Evolutionary conservation across 2,888 invertebrate species (phyloP), one percentile per base, ranked within the genome.

Genomic region (Phragmatobia fuliginosa): DNA sequence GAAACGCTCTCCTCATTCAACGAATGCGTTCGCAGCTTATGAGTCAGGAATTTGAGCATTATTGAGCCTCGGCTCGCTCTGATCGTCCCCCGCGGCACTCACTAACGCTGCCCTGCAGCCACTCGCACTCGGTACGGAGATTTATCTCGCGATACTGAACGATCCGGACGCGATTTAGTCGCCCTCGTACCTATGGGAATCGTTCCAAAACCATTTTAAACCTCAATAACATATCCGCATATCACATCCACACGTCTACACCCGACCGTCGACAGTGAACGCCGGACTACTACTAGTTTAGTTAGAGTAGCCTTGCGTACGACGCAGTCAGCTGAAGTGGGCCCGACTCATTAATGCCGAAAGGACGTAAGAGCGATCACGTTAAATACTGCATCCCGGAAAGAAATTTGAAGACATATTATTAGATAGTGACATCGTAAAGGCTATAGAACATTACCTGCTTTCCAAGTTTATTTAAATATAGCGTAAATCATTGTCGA

Each of bases 1-100:
- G 96, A 96, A 92, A 96, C 96, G 95, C 96, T 96, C 93, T 97
- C 97, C 96, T 98, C 97, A 96, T 97, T 97, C 95, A 98, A 96
- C 92, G 97, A 97, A 95, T 98, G 97, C 92, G 97, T 97, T 95
- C 97, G 97, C 93, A 98, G 96, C 96, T 98, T 98, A 95, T 97
- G 97, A 87, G 97, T 97, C 91, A 98, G 96, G 95, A 97, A 97
- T 96, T 97, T 97, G 95, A 97, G 97, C 97, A 97, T 97, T 96
- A 96, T 97, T 96, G 96, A 85, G 87, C 85, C 80, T 89, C 94
- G 91, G 90, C 91, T 88, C 93, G 90, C 88, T 85, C 88, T 88
- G 90, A 83, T 91, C 88, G 90, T 92, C 92, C 68, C 52, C 65
- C 70, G 66, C 87, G 78, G 83, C 85, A 84, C 85, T 81, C 84